Evolutionary conservation across 2,113 vertebrate species (phyloP).

Genomic region (Microcebus ravelobensis): DNA sequence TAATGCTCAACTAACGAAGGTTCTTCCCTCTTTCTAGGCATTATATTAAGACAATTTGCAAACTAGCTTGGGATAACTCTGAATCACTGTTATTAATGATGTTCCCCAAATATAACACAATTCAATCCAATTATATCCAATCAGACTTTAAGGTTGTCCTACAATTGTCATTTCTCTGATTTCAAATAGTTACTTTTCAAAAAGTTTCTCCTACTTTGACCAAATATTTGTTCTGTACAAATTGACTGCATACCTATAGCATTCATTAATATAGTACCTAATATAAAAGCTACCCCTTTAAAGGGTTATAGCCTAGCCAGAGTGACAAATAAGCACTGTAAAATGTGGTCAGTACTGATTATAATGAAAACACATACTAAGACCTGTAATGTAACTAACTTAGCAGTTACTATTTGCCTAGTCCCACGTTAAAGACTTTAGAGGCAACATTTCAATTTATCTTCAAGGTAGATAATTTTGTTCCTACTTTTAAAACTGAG

Average conservation of each 20-base stretch:
- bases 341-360: not conserved
- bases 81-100: not conserved
- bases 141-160: not conserved
- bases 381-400: not conserved
- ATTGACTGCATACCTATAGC: not conserved
- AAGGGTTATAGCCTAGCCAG: not conserved
- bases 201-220: not conserved
- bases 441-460: not conserved
- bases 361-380: not conserved
- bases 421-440: not conserved
- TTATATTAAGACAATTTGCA: not conserved
- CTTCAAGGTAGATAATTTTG: not conserved
- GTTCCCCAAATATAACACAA: not conserved
- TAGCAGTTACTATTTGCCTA: not conserved
- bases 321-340: not conserved
- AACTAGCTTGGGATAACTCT: not conserved
- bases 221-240: not conserved
- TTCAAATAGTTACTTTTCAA: not conserved
- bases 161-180: not conserved
- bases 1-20: not conserved
- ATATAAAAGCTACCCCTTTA: not conserved
- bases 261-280: not conserved
- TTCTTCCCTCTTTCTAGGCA: not conserved
- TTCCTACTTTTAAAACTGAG: not conserved
- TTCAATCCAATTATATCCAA: not conserved